Conservation (phyloP, 2,113 vertebrate species). For the Desmodus rotundus region DNA sequence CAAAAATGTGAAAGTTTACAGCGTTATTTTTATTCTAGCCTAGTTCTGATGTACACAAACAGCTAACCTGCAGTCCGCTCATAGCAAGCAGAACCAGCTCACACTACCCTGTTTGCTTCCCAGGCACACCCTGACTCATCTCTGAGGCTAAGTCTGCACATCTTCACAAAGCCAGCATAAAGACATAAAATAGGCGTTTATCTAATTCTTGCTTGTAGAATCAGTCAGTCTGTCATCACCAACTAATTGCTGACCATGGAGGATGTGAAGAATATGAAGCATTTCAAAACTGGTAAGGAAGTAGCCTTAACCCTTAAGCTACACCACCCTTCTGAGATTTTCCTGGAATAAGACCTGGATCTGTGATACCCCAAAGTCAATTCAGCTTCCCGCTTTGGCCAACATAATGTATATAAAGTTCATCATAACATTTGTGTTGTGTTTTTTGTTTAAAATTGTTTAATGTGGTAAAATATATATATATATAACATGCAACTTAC, state of each 20-base stretch:
- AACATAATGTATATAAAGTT: neutral
- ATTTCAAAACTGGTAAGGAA: neutral
- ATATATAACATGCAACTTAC: neutral
- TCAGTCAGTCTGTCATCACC: neutral
- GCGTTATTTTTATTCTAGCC: conserved; percentile 9
- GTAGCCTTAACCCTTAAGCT: neutral
- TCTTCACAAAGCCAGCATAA: neutral
- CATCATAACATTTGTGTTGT: neutral
- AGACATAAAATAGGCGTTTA: neutral
- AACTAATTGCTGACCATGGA: neutral
- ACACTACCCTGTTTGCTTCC: neutral
- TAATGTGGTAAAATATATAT: neutral
- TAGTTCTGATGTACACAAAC: conserved; percentile 1
- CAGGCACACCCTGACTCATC: neutral
- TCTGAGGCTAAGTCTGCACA: neutral
- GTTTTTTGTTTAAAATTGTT: neutral
- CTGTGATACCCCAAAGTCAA: neutral
- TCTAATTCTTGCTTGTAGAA: neutral
- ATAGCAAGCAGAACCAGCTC: neutral
- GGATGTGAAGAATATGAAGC: neutral
- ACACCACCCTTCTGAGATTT: neutral
- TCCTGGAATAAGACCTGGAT: neutral
- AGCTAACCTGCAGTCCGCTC: conserved; percentile 11
- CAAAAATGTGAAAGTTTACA: conserved; percentile 28
- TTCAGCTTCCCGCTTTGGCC: neutral